Evolutionary conservation across 2,797 vertebrate species (phyloP).

Genomic region (Lacerta bilineata): DNA sequence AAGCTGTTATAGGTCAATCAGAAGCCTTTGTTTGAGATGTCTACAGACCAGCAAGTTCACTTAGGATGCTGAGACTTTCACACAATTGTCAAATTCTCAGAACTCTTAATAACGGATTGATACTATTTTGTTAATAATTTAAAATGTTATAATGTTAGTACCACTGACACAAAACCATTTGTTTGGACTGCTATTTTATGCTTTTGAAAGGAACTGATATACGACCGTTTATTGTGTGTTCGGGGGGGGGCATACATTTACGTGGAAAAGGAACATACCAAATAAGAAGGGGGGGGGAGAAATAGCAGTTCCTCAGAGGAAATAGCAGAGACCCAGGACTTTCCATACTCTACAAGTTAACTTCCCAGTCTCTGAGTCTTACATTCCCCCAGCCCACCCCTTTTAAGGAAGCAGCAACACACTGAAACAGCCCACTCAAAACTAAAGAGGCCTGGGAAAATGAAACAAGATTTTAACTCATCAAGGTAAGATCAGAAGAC

Average conservation of each 20-base stretch:
- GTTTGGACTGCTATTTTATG: too few relatives aligned
- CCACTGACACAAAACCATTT: too few relatives aligned
- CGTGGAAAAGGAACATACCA: too few relatives aligned
- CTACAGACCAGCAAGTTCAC: slow-evolving; percentile 6
- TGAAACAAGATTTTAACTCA: background rate
- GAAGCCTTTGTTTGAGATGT: background rate
- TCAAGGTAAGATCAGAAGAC: background rate
- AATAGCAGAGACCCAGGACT: background rate
- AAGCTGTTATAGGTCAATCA: background rate
- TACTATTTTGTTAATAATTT: too few relatives aligned
- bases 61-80: background rate
- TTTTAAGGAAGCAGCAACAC: background rate
- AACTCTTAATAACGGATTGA: background rate
- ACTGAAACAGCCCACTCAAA: background rate
- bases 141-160: too few relatives aligned
- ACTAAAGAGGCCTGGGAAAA: background rate
- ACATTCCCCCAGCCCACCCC: background rate
- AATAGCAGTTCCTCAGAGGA: background rate
- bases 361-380: background rate
- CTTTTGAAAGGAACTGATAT: too few relatives aligned
- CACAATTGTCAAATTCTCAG: background rate
- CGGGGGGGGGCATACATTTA: too few relatives aligned
- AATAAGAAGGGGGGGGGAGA: too few relatives aligned
- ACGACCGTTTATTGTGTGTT: too few relatives aligned
- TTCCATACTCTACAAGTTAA: background rate